Percentiles rank a stretch among this genome's conserved stretches.
phyloP scores from a whole-genome alignment of 64 coral and sea anemone species.

The Hydrozoanthus tunicans region DNA sequence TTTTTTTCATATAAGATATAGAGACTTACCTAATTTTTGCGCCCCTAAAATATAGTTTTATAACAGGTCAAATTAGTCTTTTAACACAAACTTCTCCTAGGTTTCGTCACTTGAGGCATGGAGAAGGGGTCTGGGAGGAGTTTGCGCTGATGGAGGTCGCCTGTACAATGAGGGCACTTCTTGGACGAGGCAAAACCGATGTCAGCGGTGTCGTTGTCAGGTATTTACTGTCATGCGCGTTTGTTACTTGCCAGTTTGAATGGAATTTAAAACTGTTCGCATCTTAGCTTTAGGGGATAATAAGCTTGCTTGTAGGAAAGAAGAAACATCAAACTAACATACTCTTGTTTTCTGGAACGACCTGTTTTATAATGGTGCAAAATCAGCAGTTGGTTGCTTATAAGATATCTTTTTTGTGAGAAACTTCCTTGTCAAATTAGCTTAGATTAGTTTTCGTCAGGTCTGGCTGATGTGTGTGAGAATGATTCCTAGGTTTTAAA shows the following conservation, averaged over 20 bases:
- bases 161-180: conserved; percentile 35
- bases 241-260: not conserved
- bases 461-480: too few species aligned
- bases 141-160: conserved; percentile 1
- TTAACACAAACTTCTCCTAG: not conserved
- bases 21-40: too few species aligned
- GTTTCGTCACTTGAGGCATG: conserved; percentile 53
- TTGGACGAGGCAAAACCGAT: conserved; percentile 1
- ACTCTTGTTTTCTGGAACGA: not conserved
- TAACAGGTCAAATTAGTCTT: too few species aligned
- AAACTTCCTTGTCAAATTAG: too few species aligned
- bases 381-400: not conserved
- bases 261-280: not conserved
- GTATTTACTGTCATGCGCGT: not conserved
- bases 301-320: too few species aligned
- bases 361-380: not conserved
- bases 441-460: too few species aligned
- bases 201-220: conserved; percentile 32
- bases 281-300: too few species aligned
- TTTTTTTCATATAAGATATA: too few species aligned
- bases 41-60: too few species aligned
- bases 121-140: conserved; percentile 9
- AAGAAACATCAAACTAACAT: not conserved
- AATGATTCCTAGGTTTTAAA: too few species aligned
- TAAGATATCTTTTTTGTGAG: not conserved